Evolutionary conservation across 1,140 invertebrate species (phyloP).

Genomic region (Saccostrea glomerata): DNA sequence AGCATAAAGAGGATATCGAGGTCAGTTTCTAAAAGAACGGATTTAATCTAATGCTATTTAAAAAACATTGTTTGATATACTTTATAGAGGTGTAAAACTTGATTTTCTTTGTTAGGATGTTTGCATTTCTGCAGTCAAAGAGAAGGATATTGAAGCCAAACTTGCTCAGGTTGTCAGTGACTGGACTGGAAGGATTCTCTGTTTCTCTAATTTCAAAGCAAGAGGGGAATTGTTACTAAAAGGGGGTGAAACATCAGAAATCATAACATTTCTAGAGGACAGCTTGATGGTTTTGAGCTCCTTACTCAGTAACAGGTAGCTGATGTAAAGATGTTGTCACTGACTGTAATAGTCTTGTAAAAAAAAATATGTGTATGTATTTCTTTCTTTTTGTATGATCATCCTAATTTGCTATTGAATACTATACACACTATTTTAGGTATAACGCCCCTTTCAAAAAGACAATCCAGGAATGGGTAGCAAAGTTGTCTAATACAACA

Average conservation of each 20-base stretch:
- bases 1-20: conserved; percentile 98
- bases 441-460: conserved; percentile 79
- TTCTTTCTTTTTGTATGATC: too few species aligned
- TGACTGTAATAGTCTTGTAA: conserved; percentile 70
- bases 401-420: not conserved
- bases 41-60: not conserved
- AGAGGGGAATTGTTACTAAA: conserved; percentile 93
- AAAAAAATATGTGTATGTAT: too few species aligned
- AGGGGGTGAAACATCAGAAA: conserved; percentile 94
- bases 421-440: conserved; percentile 54
- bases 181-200: conserved; percentile 94
- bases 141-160: conserved; percentile 98
- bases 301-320: conserved; percentile 88
- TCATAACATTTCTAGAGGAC: conserved; percentile 94
- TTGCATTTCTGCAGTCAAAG: conserved; percentile 97
- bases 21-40: conserved; percentile 76
- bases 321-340: conserved; percentile 69
- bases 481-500: conserved; percentile 75
- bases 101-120: conserved; percentile 84
- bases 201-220: conserved; percentile 96
- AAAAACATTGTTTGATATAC: too few species aligned
- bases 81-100: not conserved
- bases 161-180: conserved; percentile 94
- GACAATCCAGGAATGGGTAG: conserved; percentile 78
- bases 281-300: conserved; percentile 96